Base-by-base conservation (phyloP, 2,113 vertebrate species). In the Galeopterus variegatus region DNA sequence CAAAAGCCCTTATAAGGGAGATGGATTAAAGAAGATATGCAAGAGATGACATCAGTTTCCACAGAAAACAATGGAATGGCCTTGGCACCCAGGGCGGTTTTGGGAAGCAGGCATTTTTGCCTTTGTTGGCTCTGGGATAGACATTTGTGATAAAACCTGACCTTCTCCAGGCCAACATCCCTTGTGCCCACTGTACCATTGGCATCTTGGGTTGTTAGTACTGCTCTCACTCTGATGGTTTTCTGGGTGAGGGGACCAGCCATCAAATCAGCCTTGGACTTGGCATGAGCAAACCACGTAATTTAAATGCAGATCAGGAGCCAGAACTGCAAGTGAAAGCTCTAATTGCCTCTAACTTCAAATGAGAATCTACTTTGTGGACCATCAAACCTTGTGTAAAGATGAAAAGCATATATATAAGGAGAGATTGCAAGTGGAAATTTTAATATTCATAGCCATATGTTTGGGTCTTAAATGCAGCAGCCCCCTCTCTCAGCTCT, bases 341-440 rank as follows among this genome's bases (percentile, higher is more conserved):
- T 93, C 65, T 94, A 89, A 97, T 89, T 95, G 79, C 88, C 97
- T 97, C 69, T 95, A 93, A 85, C 41, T 94, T 87, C 52, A 81
- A 96, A 13, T 92, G 65, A 95, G 95, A 95, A 93, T 90, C 33
- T 80, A 70, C 28, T 97, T 93, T 89, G 76, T 88, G 86, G 97
- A 94, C 88, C 70, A 84, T 94, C 62, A 94, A 45, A 90, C 48
- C n/a, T 62, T 83, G 90, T 90, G 81, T 93, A 87, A 33, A 88
- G 88, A 92, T 52, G 60, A 54, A 88, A 94, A 84, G 14, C 31
- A 56, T 33, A 41, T 15, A 28, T 31, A 31, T 21, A 48, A 72
- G n/a, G 31, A 75, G 48, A 87, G 18, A 83, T 65, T 95, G 96
- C 84, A 85, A 93, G 45, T 50, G 24, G 21, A 83, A 52, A 15